These are phyloP conservation scores for Plotosus lineatus DNA, from an alignment of 2,113 vertebrate species.

Conservation along the genomic window DNA sequence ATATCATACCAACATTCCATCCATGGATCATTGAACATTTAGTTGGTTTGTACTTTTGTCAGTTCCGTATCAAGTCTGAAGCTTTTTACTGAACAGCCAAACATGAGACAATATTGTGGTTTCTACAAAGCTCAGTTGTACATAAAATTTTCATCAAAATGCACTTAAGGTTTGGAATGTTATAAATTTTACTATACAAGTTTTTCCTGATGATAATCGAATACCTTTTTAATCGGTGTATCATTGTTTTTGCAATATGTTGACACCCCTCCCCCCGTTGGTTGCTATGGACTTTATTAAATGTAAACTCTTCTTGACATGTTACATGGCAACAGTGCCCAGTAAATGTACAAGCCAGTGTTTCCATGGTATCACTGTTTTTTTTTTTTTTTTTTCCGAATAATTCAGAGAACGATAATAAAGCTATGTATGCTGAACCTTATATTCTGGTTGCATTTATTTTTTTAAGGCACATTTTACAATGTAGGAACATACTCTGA, in stretches of 20 bases:
- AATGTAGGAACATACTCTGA: not conserved
- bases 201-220: not conserved
- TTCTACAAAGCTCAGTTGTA: slow-evolving; percentile 40
- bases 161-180: slow-evolving; percentile 30
- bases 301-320: slow-evolving; percentile 13
- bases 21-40: slow-evolving; percentile 17
- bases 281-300: slow-evolving; percentile 36
- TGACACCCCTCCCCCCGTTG: slow-evolving; percentile 12
- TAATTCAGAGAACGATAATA: slow-evolving; percentile 61
- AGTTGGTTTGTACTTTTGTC: not conserved
- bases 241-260: slow-evolving; percentile 42
- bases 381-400: too few relatives aligned
- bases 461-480: not conserved
- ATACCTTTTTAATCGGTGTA: slow-evolving; percentile 7
- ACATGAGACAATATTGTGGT: not conserved
- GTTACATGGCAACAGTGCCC: slow-evolving; percentile 33
- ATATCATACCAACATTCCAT: slow-evolving; percentile 51
- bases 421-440: slow-evolving; percentile 56
- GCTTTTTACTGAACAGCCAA: not conserved
- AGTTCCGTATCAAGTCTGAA: not conserved
- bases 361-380: slow-evolving; percentile 52
- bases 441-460: not conserved
- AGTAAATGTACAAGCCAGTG: slow-evolving; percentile 58
- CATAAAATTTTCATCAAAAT: not conserved
- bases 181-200: slow-evolving; percentile 36